Conservation (phyloP, 2,797 vertebrate genomes). For the Poeciliopsis paucimaculata region DNA sequence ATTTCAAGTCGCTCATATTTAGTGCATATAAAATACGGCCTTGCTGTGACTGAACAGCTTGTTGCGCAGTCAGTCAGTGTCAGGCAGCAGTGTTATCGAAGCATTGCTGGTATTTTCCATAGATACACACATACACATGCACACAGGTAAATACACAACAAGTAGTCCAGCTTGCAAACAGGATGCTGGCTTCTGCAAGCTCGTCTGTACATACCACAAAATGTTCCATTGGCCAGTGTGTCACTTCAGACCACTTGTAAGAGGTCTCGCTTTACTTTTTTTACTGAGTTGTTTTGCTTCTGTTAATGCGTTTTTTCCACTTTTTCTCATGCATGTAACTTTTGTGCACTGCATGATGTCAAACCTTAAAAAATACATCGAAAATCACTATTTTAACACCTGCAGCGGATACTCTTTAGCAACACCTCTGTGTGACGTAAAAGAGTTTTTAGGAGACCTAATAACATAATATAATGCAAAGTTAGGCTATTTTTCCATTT, state of each 20-base stretch:
- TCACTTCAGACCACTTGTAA: conserved; percentile 19
- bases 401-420: background rate
- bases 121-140: conserved; percentile 9
- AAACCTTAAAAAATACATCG: background rate
- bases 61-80: conserved; percentile 6
- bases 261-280: background rate
- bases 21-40: background rate
- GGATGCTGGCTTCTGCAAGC: conserved; percentile 62
- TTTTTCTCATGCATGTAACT: background rate
- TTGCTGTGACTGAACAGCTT: background rate
- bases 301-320: background rate
- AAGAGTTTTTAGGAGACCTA: background rate
- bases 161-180: conserved; percentile 66
- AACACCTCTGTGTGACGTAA: background rate
- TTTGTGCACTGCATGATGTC: background rate
- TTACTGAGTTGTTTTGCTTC: background rate
- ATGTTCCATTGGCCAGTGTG: conserved; percentile 66
- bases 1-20: background rate
- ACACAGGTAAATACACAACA: conserved; percentile 23
- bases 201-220: conserved; percentile 65
- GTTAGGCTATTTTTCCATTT: background rate
- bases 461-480: background rate
- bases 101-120: conserved; percentile 41
- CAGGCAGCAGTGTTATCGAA: background rate
- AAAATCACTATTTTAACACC: background rate